These are phyloP conservation scores for Acanthopleura granulata DNA, from an alignment of 2,888 invertebrate species.

Conservation along the genomic window DNA sequence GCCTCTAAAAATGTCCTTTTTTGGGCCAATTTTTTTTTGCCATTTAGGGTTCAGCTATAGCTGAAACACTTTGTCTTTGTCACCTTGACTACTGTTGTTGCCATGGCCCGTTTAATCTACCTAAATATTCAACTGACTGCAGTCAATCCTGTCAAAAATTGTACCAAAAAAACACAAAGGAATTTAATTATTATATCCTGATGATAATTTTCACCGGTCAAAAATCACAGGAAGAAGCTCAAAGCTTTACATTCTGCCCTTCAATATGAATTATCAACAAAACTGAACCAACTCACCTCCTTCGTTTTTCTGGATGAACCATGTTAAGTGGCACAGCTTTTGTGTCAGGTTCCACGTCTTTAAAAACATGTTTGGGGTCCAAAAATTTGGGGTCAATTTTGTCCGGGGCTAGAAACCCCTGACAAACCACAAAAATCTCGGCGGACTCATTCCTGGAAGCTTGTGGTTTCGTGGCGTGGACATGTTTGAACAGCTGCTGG, in stretches of 20 bases:
- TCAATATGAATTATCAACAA: no score
- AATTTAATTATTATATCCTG: not conserved
- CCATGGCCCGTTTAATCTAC: no score
- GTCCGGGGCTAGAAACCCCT: conserved; percentile 88
- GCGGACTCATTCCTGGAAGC: conserved; percentile 98
- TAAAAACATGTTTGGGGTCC: conserved; percentile 95
- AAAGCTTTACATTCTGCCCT: no score
- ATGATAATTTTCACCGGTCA: no score
- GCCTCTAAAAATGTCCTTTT: no score
- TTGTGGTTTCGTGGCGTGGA: conserved; percentile 97
- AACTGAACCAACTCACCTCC: conserved; percentile 50
- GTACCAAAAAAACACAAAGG: conserved; percentile 19
- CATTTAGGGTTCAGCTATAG: no score
- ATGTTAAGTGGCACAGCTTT: conserved; percentile 49
- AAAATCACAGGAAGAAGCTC: no score
- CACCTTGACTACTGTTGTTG: no score
- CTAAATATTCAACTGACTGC: no score
- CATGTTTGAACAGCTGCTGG: conserved; percentile 94
- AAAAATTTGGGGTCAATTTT: conserved; percentile 92
- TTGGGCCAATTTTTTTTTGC: no score
- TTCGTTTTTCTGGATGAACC: conserved; percentile 64
- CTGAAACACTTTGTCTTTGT: no score
- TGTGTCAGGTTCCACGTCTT: conserved; percentile 77
- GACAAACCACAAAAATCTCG: conserved; percentile 98
- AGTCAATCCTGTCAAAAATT: no score